These are phyloP conservation scores for Myotis brandtii DNA, from an alignment of 2,113 vertebrate species.

Conservation along the genomic window DNA sequence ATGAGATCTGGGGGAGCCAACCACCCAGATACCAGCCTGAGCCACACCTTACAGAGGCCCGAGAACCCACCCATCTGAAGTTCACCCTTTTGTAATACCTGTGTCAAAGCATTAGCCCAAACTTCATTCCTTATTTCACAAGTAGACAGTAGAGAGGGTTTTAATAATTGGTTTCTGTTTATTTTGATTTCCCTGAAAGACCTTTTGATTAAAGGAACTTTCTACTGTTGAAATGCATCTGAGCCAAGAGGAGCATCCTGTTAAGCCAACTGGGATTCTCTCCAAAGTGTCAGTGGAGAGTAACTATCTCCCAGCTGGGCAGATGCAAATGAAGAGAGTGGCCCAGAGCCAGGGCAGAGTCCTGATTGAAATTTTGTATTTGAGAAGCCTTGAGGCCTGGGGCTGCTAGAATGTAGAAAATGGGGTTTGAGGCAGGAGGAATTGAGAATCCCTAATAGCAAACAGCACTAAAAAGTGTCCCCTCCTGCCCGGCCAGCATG, in stretches of 20 bases:
- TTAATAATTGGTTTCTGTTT: background rate
- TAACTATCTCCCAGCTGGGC: background rate
- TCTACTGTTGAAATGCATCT: background rate
- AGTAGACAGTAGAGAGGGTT: background rate
- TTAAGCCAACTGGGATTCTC: background rate
- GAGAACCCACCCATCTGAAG: background rate
- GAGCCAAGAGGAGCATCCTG: background rate
- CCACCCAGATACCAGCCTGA: background rate
- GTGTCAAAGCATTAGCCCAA: background rate
- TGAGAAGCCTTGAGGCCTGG: background rate
- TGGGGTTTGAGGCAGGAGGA: background rate
- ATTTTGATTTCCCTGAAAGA: background rate
- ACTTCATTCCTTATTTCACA: background rate
- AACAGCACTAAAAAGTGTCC: background rate
- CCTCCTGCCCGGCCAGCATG: background rate
- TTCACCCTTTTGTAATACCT: background rate
- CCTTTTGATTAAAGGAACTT: background rate
- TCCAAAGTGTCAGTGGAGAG: background rate
- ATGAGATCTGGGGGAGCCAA: background rate
- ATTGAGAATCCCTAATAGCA: background rate
- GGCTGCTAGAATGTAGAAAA: background rate
- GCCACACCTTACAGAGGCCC: background rate
- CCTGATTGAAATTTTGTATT: background rate
- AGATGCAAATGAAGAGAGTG: background rate
- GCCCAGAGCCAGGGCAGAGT: background rate